These are phyloP conservation scores for Cyclophora punctaria DNA, from an alignment of 2,888 invertebrate species.

Conservation along the genomic window DNA sequence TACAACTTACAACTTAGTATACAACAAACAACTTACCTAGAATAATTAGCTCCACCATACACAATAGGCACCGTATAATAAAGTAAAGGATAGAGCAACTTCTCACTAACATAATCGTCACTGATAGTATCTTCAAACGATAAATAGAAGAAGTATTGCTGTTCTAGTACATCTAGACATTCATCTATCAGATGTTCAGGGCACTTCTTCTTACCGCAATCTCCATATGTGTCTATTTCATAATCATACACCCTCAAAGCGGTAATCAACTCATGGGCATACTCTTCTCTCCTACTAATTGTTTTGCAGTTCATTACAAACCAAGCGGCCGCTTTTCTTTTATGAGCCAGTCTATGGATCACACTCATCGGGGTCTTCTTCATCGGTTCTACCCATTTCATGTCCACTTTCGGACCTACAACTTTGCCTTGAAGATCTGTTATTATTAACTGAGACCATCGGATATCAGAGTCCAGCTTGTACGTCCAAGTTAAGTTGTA, in stretches of 20 bases:
- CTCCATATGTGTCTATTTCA: slow-evolving; percentile 48
- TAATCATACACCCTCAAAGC: slow-evolving; percentile 34
- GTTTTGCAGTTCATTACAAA: slow-evolving; percentile 48
- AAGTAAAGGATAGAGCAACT: slow-evolving; percentile 54
- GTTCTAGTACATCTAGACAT: slow-evolving; percentile 38
- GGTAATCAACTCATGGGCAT: slow-evolving; percentile 24
- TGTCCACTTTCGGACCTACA: slow-evolving; percentile 49
- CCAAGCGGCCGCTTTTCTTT: slow-evolving; percentile 54
- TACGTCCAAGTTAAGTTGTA: slow-evolving; percentile 59
- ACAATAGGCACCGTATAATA: slow-evolving; percentile 80
- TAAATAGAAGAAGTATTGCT: slow-evolving; percentile 56
- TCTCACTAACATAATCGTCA: slow-evolving; percentile 58
- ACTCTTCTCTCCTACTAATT: slow-evolving; percentile 24
- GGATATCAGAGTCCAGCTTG: slow-evolving; percentile 48
- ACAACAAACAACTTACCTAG: slow-evolving; percentile 32
- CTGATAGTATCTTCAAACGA: slow-evolving; percentile 51
- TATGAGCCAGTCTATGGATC: slow-evolving; percentile 30
- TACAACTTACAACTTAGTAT: not conserved
- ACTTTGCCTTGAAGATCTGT: slow-evolving; percentile 33
- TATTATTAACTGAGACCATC: slow-evolving; percentile 37
- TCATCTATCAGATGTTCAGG: slow-evolving; percentile 38
- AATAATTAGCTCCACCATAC: slow-evolving; percentile 80
- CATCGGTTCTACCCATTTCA: slow-evolving; percentile 41
- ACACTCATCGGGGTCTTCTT: slow-evolving; percentile 26
- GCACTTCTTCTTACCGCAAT: slow-evolving; percentile 45